A percentile compares a stretch with the other conserved stretches of the same genome.
Evolutionary conservation across 2,113 vertebrate species (phyloP).

Genomic region (Pimephales promelas): DNA sequence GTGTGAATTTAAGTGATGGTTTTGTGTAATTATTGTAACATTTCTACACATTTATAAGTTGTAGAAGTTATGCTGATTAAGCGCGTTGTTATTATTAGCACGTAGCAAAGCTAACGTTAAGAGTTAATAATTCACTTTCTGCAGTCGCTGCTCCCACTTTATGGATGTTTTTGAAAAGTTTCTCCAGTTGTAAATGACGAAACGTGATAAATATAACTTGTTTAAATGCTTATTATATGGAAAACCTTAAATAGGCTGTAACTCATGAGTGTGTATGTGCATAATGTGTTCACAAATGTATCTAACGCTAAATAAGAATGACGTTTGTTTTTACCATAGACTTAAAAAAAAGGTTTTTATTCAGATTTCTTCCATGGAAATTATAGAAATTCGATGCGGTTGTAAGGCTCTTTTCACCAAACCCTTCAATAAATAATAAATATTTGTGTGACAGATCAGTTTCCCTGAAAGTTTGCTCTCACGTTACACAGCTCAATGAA

Average conservation of each 20-base stretch:
- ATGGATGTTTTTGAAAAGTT: too few relatives aligned
- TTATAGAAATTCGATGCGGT: neutral
- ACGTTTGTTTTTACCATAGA: neutral
- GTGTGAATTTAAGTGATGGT: too few relatives aligned
- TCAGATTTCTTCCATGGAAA: neutral
- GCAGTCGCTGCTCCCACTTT: neutral
- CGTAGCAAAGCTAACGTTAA: neutral
- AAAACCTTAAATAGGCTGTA: neutral
- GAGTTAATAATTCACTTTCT: too few relatives aligned
- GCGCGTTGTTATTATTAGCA: neutral
- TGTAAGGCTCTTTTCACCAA: constrained; percentile 10
- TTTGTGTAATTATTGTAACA: neutral
- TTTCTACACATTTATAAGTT: neutral
- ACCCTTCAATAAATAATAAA: constrained; percentile 43
- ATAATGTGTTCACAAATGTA: neutral
- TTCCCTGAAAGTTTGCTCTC: constrained; percentile 30
- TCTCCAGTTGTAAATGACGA: neutral
- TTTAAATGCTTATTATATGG: neutral
- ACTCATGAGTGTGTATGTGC: neutral
- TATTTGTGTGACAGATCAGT: constrained; percentile 16
- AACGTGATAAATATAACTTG: neutral
- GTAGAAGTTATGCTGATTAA: neutral
- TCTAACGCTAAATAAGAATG: neutral
- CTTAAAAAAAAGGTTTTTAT: too few relatives aligned
- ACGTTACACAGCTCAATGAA: constrained; percentile 51